Evolutionary conservation across 2,888 invertebrate genomes (phyloP), one percentile per base, ranked within the genome.

Genomic region (Amphipoea oculea): DNA sequence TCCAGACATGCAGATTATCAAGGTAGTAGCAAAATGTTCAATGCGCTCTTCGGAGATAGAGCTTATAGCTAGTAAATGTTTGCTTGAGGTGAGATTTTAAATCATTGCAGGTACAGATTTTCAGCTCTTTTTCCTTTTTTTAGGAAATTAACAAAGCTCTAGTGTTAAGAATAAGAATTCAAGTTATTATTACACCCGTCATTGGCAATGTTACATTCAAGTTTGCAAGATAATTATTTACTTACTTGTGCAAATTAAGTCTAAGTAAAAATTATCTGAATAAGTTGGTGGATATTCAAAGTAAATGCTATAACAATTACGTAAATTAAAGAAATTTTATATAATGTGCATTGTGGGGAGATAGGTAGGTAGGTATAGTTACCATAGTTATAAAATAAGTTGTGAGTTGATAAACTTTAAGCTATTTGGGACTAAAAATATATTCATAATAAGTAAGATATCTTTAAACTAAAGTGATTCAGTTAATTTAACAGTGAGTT

Each of bases 201-300:
- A 51, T 23, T 81, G 42, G 9, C 14, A 60, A 60, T 60, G 4
- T 60, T 60, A 60, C 57, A 60, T 60, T 60, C n/a, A n/a, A n/a
- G 11, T 60, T n/a, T 66, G 57, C 65, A 76, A 57, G 20, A 63
- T 0, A 48, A 48, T 29, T 40, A 78, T 77, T 57, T n/a, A 48
- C 48, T 17, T 57, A 17, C 20, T 40, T 48, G 74, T 73, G n/a
- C 40, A n/a, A 60, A 51, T 51, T 23, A 17, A 66, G 14, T 29
- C 17, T 12, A 17, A 42, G 36, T 60, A 12, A 36, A 45, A 79
- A 11, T 40, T n/a, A 36, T 45, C 81, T 12, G 11, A 48, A 60
- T 57, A n/a, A 7, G 14, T 73, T 29, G 48, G 40, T 45, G 20
- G n/a, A n/a, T 17, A 12, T 62, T 45, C 0, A 54, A 62, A 14